Evolutionary conservation across 2,113 vertebrate species (phyloP).

Genomic region (Arvicanthis niloticus): DNA sequence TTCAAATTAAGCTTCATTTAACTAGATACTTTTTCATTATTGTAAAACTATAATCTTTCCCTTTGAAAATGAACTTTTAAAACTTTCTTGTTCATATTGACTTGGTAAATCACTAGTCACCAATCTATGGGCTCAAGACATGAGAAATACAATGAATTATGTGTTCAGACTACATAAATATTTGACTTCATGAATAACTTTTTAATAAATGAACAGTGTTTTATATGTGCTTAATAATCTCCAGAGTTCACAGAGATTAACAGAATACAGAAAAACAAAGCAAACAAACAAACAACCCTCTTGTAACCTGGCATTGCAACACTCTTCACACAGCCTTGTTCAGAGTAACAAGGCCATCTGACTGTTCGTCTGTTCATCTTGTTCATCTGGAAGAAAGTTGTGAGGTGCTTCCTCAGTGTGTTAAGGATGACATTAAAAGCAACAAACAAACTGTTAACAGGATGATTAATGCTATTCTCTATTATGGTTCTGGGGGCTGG

Average conservation of each 20-base stretch:
- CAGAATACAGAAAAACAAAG: background rate
- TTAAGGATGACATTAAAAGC: background rate
- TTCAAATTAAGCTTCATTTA: background rate
- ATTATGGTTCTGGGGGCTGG: background rate
- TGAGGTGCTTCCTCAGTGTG: background rate
- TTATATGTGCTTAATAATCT: background rate
- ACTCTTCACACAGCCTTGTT: background rate
- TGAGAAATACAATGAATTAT: background rate
- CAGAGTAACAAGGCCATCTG: background rate
- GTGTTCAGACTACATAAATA: background rate
- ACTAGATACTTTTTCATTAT: background rate
- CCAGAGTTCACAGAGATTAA: background rate
- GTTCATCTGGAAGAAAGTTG: background rate
- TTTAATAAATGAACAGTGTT: background rate
- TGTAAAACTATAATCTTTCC: background rate
- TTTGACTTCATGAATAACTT: background rate
- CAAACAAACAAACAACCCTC: background rate
- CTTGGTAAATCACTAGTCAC: background rate
- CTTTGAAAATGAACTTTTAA: background rate
- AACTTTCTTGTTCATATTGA: background rate
- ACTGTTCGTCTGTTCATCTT: background rate
- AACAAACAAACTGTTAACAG: no score
- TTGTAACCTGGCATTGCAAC: background rate
- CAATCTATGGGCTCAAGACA: background rate
- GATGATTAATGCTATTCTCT: no score